phyloP scores from a whole-genome alignment of 2,888 invertebrate genomes.

The Caradrina clavipalpis region DNA sequence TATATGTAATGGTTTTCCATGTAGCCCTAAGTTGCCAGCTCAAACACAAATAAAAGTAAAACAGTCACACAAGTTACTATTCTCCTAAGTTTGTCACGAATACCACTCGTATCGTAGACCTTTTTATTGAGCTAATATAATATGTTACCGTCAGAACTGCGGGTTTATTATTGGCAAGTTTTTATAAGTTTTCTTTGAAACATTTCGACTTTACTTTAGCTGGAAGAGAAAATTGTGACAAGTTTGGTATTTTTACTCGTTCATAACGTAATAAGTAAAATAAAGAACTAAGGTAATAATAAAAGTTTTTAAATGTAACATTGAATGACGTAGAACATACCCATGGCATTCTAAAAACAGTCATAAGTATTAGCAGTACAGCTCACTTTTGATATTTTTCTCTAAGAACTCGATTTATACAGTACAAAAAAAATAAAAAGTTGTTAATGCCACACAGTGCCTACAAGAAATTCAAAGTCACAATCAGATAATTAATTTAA shows the following conservation, averaged over 20 bases:
- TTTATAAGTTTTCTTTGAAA: slow-evolving; percentile 33
- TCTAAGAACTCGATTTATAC: no score
- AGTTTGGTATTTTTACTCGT: slow-evolving; percentile 1
- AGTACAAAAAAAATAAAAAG: no score
- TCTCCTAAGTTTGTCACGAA: slow-evolving; percentile 24
- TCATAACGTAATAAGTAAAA: neutral
- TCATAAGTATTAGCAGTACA: no score
- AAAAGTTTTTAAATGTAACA: neutral
- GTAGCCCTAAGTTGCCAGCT: neutral
- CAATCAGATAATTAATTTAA: no score
- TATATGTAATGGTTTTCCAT: neutral
- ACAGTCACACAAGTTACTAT: slow-evolving; percentile 16
- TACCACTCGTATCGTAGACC: slow-evolving; percentile 29
- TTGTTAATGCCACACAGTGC: no score
- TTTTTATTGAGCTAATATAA: slow-evolving; percentile 46
- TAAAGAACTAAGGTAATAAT: neutral
- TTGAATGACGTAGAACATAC: neutral
- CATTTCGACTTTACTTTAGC: slow-evolving; percentile 2
- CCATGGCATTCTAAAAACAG: no score
- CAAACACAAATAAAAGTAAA: slow-evolving; percentile 15
- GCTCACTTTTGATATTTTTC: no score
- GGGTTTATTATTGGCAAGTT: slow-evolving; percentile 39
- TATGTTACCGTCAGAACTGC: slow-evolving; percentile 29
- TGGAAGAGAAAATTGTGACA: neutral
- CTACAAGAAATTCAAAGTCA: no score